These are phyloP conservation scores for Chromoteleia sp. DNA, from an alignment of 2,888 invertebrate species.

Conservation along the genomic window DNA sequence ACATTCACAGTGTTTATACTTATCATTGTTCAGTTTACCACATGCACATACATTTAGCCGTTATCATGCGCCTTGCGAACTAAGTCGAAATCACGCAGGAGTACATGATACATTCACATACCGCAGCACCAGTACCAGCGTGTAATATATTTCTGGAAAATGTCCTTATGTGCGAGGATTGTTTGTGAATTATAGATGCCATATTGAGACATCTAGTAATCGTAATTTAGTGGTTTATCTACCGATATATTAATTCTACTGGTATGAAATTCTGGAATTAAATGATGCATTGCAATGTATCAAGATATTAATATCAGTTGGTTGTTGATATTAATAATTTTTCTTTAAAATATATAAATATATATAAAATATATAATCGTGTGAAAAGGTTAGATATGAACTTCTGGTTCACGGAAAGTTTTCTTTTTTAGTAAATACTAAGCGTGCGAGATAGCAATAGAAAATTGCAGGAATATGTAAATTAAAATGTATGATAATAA, in stretches of 20 bases:
- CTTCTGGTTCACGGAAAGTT: slow-evolving; percentile 14
- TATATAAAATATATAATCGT: neutral
- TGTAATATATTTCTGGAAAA: slow-evolving; percentile 65
- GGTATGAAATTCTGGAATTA: neutral
- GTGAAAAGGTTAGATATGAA: neutral
- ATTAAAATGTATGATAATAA: slow-evolving; percentile 46
- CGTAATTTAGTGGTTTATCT: slow-evolving; percentile 64
- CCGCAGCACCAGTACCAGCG: slow-evolving; percentile 20
- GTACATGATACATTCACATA: slow-evolving; percentile 58
- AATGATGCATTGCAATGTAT: slow-evolving; percentile 8
- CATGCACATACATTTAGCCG: slow-evolving; percentile 52
- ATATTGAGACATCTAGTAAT: slow-evolving; percentile 66
- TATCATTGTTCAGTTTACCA: slow-evolving; percentile 57
- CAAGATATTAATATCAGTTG: slow-evolving; percentile 10
- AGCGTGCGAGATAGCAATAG: slow-evolving; percentile 47
- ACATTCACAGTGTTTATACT: slow-evolving; percentile 43
- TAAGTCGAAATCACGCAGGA: slow-evolving; percentile 64
- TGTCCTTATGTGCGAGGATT: slow-evolving; percentile 61
- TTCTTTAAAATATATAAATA: too few relatives aligned
- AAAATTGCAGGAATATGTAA: slow-evolving; percentile 55
- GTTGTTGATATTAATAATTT: neutral
- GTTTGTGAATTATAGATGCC: slow-evolving; percentile 65
- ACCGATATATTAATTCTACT: slow-evolving; percentile 54
- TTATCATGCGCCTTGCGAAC: slow-evolving; percentile 65
- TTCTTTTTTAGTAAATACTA: slow-evolving; percentile 27